Base-by-base conservation (phyloP, 2,113 vertebrate genomes). In the Rana temporaria region DNA sequence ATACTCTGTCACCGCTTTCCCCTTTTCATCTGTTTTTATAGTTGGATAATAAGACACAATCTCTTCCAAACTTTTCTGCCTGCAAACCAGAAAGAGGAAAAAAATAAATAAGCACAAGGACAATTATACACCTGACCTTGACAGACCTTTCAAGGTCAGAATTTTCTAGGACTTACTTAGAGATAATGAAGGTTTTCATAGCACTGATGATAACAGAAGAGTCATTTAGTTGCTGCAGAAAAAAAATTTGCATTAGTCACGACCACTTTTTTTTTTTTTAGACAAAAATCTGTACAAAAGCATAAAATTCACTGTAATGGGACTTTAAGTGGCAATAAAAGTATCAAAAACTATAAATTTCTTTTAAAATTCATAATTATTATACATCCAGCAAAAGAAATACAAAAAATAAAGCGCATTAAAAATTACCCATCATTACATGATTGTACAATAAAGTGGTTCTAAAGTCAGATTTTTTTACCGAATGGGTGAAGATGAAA, bases 201-300 rank as follows among this genome's bases (percentile, higher is more conserved):
- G 93, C 91, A 53, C 98, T 99, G 85, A 99, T 97, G 89, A 99
- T 99, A 84, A 99, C 96, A 0, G 98, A 98, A 0, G 98, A 99
- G 85, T 99, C 98, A 0, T 99, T 99, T 76, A 99, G 86, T 90
- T 99, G 98, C 97, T 98, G 94, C 87, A 89, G 67, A 75, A 59
- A 48, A 85, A 69, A 84, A 85, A 75, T 24, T 8, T 38, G 17
- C 7, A 18, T 16, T 42, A 20, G 48, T 30, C 42, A 48, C 14
- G 42, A 8, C 12, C 42, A 48, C 42, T 14, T n/a, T n/a, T n/a
- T n/a, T n/a, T n/a, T n/a, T n/a, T 30, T 30, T 30, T 30, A 30
- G 26, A 30, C 26, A 30, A 3, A 30, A 30, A 30, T 30, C 26
- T 30, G 3, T 30, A 30, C 26, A 30, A 30, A 30, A 3, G 26